Conservation (phyloP, 2,888 invertebrate species). For the Synergus gifuensis region DNA sequence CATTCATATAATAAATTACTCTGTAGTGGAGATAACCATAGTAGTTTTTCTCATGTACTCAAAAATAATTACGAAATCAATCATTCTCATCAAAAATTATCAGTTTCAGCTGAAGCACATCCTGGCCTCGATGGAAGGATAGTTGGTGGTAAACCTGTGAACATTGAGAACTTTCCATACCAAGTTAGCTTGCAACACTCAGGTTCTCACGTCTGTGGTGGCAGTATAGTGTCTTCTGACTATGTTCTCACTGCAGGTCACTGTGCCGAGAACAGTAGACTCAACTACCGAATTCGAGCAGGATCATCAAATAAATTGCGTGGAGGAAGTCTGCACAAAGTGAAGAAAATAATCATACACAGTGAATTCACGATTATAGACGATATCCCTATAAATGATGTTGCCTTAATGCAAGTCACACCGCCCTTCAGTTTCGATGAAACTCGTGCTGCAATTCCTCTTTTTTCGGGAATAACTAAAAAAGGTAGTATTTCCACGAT, state of each 20-base stretch:
- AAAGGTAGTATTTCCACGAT: background rate
- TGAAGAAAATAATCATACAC: background rate
- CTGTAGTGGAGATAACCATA: too few species aligned
- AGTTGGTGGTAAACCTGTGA: conserved; percentile 78
- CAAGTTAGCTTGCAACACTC: conserved; percentile 77
- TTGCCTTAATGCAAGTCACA: conserved; percentile 69
- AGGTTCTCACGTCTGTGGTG: conserved; percentile 62
- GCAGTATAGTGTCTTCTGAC: background rate
- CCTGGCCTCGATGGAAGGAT: conserved; percentile 62
- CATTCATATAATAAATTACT: too few species aligned
- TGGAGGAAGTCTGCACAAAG: background rate
- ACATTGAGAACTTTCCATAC: conserved; percentile 78
- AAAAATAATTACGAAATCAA: too few species aligned
- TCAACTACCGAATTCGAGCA: background rate
- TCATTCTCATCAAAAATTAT: background rate
- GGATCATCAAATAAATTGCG: background rate
- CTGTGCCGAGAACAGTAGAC: background rate
- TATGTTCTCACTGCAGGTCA: background rate
- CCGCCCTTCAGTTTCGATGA: background rate
- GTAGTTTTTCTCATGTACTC: too few species aligned
- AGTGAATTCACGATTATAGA: background rate
- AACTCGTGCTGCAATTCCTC: background rate
- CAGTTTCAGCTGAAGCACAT: background rate
- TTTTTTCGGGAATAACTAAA: background rate
- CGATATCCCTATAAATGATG: background rate